Evolutionary conservation across 2,113 vertebrate species (phyloP).

Genomic region (Sinocyclocheilus grahami): DNA sequence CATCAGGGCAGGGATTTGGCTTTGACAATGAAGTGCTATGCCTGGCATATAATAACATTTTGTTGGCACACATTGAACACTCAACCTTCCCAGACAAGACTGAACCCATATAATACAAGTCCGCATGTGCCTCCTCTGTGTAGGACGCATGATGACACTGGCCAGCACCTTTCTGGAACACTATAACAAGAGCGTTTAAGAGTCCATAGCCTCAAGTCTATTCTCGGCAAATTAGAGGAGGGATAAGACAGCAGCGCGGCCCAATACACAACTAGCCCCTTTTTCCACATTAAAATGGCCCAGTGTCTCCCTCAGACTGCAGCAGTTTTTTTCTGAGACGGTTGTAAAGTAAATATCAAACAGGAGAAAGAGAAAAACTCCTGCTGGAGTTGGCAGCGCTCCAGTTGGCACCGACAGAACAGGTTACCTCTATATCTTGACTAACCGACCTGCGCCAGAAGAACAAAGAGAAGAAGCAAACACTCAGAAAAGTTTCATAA

Average conservation of each 20-base stretch:
- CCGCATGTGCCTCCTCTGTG: not conserved
- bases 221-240: constrained; percentile 48
- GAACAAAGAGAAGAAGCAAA: constrained; percentile 69
- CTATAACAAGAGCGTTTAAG: constrained; percentile 53
- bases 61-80: constrained; percentile 7
- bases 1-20: constrained; percentile 25
- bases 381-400: constrained; percentile 72
- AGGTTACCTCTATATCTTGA: constrained; percentile 69
- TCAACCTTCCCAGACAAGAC: constrained; percentile 14
- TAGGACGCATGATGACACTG: constrained; percentile 25
- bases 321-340: constrained; percentile 68
- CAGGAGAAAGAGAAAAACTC: constrained; percentile 73
- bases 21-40: constrained; percentile 25
- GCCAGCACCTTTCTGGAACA: constrained; percentile 34
- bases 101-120: constrained; percentile 18
- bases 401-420: constrained; percentile 71
- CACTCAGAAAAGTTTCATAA: not conserved
- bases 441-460: constrained; percentile 67
- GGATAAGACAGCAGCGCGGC: constrained; percentile 50
- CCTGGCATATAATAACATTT: constrained; percentile 30
- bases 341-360: constrained; percentile 79
- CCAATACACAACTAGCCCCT: constrained; percentile 53
- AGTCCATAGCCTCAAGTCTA: constrained; percentile 52
- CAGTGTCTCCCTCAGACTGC: constrained; percentile 69
- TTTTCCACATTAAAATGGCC: constrained; percentile 62